Evolutionary conservation across 1,140 invertebrate species (phyloP).

Genomic region (Arctopsyche grandis): DNA sequence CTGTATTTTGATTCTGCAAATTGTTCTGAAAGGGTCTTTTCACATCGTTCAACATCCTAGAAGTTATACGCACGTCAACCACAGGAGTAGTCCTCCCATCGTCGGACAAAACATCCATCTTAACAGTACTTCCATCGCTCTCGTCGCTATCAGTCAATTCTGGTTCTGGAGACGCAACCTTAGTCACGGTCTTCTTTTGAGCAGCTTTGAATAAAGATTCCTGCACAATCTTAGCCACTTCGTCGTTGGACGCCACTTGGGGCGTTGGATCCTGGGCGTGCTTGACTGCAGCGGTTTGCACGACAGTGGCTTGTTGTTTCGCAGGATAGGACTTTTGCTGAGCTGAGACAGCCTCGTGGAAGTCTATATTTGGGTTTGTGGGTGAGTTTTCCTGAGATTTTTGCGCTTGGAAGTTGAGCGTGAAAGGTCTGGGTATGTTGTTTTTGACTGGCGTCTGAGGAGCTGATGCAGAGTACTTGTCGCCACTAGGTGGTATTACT

Average conservation of each 20-base stretch:
- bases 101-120: not conserved
- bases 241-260: slow-evolving; percentile 21
- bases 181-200: slow-evolving; percentile 39
- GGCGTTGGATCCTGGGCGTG: slow-evolving; percentile 51
- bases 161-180: not conserved
- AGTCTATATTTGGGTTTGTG: slow-evolving; percentile 58
- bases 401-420: slow-evolving; percentile 32
- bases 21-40: slow-evolving; percentile 9
- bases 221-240: slow-evolving; percentile 47
- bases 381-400: not conserved
- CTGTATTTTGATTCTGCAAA: no score
- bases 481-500: slow-evolving; percentile 26
- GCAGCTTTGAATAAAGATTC: slow-evolving; percentile 46
- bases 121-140: slow-evolving; percentile 39
- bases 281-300: slow-evolving; percentile 55
- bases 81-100: slow-evolving; percentile 25
- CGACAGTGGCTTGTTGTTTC: slow-evolving; percentile 58
- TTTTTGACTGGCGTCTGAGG: slow-evolving; percentile 57
- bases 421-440: slow-evolving; percentile 61
- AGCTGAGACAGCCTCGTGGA: slow-evolving; percentile 57
- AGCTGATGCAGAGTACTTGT: slow-evolving; percentile 42
- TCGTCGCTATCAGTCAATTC: slow-evolving; percentile 30
- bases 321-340: slow-evolving; percentile 57
- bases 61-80: not conserved
- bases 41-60: not conserved